Conservation (phyloP, 2,113 vertebrate genomes). For the Arenaria interpres region DNA sequence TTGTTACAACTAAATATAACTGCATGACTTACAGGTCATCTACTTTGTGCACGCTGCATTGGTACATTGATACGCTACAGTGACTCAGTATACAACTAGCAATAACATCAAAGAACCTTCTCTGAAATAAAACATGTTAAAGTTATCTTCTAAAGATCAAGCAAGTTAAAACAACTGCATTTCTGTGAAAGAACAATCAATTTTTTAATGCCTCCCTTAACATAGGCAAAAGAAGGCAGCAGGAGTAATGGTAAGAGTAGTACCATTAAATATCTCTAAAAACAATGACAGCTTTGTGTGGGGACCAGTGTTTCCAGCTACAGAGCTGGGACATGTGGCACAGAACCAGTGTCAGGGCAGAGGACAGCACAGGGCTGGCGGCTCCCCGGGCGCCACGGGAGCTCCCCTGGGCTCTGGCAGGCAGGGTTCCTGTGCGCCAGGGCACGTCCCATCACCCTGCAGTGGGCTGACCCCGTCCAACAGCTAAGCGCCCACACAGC, state of each 20-base stretch:
- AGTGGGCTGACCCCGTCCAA: neutral
- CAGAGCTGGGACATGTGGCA: neutral
- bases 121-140: neutral
- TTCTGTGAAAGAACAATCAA: neutral
- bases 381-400: neutral
- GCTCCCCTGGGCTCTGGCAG: fast-evolving
- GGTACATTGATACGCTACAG: neutral
- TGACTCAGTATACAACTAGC: neutral
- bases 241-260: neutral
- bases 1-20: neutral
- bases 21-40: neutral
- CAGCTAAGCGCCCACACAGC: neutral
- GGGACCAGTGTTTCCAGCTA: neutral
- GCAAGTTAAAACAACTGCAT: neutral
- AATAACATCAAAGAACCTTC: neutral
- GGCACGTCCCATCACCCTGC: neutral
- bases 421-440: neutral
- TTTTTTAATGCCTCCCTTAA: neutral
- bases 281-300: neutral
- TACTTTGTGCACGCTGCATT: neutral
- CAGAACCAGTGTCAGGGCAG: neutral
- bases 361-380: neutral
- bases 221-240: neutral
- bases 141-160: neutral
- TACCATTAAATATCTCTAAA: neutral